Evolutionary conservation across 2,888 invertebrate species (phyloP), one percentile per base, ranked within the genome.

Genomic region (Ophion ellenae): DNA sequence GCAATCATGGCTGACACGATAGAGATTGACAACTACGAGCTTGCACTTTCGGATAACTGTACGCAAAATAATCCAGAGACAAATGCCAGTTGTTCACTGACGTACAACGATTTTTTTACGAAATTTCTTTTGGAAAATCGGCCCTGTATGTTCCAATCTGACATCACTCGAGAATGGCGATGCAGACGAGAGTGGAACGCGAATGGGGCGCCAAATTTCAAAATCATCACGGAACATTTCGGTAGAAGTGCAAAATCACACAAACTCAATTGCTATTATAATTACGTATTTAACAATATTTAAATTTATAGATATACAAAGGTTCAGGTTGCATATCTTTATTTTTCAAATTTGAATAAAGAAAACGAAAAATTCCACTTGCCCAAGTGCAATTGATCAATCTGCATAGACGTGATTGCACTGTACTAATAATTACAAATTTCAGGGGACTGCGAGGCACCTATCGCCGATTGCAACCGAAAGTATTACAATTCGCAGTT

Each of bases 401-500:
- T 32, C 32, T 4, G 32, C 32, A 9, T 71, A 10, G 1, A 24
- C 17, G 14, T 4, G 53, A 53, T 53, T 17, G 17, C 17, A 85
- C 75, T 61, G 40, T 14, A 28, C 47, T 63, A 61, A 75, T 53
- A 66, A 82, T 69, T 83, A 87, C 28, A 69, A 64, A 87, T 89
- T 63, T 86, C 83, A 95, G 97, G 97, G 63, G 93, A 96, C 80
- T 94, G 95, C 73, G 93, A 94, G 79, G 98, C 97, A 47, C 97
- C 97, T 64, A 96, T 98, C 45, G 97, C 98, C 17, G 96, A 98
- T 93, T 99, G 99, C 93, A 95, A 96, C 82, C 95, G 95, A 90
- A 95, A 96, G 88, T 95, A 96, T 91, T 97, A 95, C 92, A 97
- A 97, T 94, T 95, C 97, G 45, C 98, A 98, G 91, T 95, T 95